phyloP scores from a whole-genome alignment of 2,888 invertebrate genomes.

The Sarcophaga carnaria region DNA sequence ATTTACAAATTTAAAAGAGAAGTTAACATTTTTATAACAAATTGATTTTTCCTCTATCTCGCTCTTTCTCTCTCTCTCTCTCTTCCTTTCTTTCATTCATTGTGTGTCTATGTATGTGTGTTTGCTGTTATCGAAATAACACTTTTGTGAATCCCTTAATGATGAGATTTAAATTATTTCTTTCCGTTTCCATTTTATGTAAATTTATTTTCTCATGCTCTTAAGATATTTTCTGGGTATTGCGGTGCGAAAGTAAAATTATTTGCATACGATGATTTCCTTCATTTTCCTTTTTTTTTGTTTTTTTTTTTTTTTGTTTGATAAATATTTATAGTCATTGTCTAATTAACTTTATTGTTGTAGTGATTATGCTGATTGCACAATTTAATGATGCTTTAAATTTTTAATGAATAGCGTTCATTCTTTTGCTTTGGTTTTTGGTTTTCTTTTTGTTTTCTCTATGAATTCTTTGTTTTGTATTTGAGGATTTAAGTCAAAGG shows the following conservation, averaged over 20 bases:
- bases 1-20: slow-evolving; percentile 6
- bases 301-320: not conserved
- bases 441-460: not conserved
- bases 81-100: too few species aligned
- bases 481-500: not conserved
- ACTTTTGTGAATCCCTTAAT: not conserved
- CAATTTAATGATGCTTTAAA: slow-evolving; percentile 55
- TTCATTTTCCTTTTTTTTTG: not conserved
- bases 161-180: not conserved
- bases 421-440: slow-evolving; percentile 3
- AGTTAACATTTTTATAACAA: slow-evolving; percentile 6
- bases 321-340: slow-evolving; percentile 9
- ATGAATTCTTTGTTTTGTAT: not conserved
- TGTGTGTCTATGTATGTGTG: not conserved
- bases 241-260: too few species aligned
- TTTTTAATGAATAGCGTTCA: slow-evolving; percentile 47
- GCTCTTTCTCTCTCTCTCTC: too few species aligned
- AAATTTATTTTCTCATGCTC: not conserved
- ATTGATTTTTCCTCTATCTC: slow-evolving; percentile 31
- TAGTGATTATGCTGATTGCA: slow-evolving; percentile 42
- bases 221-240: too few species aligned
- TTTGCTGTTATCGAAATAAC: not conserved
- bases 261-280: not conserved
- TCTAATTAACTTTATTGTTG: slow-evolving; percentile 34
- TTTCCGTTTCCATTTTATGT: not conserved